Evolutionary conservation across 2,797 vertebrate genomes (phyloP).

Genomic region (Epinephelus malabaricus): DNA sequence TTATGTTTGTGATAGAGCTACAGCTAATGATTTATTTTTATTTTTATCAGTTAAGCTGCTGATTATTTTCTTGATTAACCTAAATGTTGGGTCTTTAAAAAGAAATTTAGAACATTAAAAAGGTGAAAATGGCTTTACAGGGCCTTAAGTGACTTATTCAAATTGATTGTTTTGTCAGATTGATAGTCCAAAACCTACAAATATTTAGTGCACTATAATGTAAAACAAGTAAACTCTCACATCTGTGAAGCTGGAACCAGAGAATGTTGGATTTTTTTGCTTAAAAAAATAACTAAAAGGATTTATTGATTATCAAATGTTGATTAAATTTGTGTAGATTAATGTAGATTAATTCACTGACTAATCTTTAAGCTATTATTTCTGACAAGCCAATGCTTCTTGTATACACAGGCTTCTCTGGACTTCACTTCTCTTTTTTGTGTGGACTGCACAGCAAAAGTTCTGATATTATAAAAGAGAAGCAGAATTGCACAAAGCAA

Average conservation of each 20-base stretch:
- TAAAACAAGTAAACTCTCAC: not conserved
- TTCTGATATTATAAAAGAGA: not conserved
- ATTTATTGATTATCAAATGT: not conserved
- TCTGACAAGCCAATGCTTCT: not conserved
- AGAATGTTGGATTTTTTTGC: not conserved
- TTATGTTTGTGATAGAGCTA: not conserved
- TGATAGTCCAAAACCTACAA: no score
- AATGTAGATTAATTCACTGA: not conserved
- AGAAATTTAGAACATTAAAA: no score
- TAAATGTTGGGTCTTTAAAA: not conserved
- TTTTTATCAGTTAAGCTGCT: not conserved
- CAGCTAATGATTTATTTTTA: not conserved
- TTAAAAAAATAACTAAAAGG: not conserved
- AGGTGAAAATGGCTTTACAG: not conserved
- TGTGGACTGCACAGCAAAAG: not conserved
- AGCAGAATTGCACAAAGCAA: slow-evolving; percentile 2
- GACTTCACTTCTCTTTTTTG: not conserved
- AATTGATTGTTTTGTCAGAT: no score
- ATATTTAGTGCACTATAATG: not conserved
- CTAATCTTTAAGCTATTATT: not conserved
- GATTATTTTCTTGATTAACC: not conserved
- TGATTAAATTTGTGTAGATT: not conserved
- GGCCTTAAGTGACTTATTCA: not conserved
- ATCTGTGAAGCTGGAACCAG: not conserved
- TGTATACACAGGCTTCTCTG: no score